These are phyloP conservation scores for Ophonus ardosiacus DNA, from an alignment of 2,888 invertebrate species.

Conservation along the genomic window DNA sequence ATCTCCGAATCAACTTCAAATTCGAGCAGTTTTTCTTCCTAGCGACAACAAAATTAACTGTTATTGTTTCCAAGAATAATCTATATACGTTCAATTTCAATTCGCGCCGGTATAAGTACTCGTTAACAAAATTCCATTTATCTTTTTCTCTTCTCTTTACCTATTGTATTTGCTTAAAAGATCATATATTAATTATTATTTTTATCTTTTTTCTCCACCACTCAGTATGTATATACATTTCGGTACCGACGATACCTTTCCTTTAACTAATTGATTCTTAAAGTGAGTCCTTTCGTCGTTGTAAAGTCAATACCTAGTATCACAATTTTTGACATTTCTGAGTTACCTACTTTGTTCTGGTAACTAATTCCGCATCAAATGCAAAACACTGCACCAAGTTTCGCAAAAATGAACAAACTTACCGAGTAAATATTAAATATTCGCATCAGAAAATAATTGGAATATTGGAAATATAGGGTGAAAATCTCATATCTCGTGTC, in stretches of 20 bases:
- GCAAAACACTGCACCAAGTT: too few species aligned
- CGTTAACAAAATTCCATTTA: conserved; percentile 49
- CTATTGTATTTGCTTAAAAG: conserved; percentile 36
- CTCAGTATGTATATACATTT: not conserved
- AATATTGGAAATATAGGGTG: too few species aligned
- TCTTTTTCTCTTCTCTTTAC: conserved; percentile 43
- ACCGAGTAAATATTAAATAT: too few species aligned
- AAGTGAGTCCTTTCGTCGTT: not conserved
- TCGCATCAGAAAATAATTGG: too few species aligned
- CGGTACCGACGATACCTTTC: not conserved
- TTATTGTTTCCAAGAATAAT: conserved; percentile 59
- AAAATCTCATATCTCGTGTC: too few species aligned
- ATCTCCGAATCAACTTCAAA: conserved; percentile 54
- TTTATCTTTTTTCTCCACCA: conserved; percentile 8
- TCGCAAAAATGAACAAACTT: too few species aligned
- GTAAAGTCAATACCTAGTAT: too few species aligned
- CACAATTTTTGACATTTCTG: too few species aligned
- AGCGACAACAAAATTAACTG: conserved; percentile 59
- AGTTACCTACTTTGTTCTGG: too few species aligned
- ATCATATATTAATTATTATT: conserved; percentile 35
- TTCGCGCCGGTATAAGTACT: conserved; percentile 38
- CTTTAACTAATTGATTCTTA: not conserved
- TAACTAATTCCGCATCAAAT: too few species aligned
- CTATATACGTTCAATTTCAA: conserved; percentile 57
- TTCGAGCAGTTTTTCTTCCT: conserved; percentile 56